A percentile compares a stretch with the other conserved stretches of the same genome.
Evolutionary conservation across 2,888 invertebrate genomes (phyloP).

Genomic region (Celastrina argiolus): DNA sequence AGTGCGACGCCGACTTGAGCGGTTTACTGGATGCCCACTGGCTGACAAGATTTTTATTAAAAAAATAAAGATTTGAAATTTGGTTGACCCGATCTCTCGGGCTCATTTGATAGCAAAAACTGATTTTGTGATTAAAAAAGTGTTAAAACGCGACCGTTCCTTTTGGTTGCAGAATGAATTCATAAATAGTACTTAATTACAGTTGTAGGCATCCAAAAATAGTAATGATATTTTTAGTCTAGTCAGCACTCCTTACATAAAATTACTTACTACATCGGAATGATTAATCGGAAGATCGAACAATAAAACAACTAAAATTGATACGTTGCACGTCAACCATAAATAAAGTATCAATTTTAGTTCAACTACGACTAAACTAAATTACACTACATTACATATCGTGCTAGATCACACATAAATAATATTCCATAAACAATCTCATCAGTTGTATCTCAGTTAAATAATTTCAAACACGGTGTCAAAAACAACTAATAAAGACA

Average conservation of each 20-base stretch:
- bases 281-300: slow-evolving; percentile 43
- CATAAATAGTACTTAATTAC: too few species aligned
- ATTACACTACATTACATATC: slow-evolving; percentile 59
- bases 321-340: slow-evolving; percentile 24
- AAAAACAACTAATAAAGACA: slow-evolving; percentile 65
- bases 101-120: too few species aligned
- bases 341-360: slow-evolving; percentile 43
- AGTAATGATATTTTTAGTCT: background rate
- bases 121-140: too few species aligned
- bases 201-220: background rate
- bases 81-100: too few species aligned
- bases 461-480: slow-evolving; percentile 57
- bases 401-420: slow-evolving; percentile 76
- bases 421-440: slow-evolving; percentile 71
- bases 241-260: slow-evolving; percentile 9
- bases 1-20: slow-evolving; percentile 23
- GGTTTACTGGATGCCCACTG: background rate
- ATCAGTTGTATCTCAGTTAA: slow-evolving; percentile 48
- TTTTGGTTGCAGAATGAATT: background rate
- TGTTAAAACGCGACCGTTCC: background rate
- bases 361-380: slow-evolving; percentile 42
- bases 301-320: slow-evolving; percentile 22
- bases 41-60: background rate
- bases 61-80: too few species aligned
- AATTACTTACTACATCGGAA: slow-evolving; percentile 49